Evolutionary conservation across 2,797 vertebrate species (phyloP).

Genomic region (Echiichthys vipera): DNA sequence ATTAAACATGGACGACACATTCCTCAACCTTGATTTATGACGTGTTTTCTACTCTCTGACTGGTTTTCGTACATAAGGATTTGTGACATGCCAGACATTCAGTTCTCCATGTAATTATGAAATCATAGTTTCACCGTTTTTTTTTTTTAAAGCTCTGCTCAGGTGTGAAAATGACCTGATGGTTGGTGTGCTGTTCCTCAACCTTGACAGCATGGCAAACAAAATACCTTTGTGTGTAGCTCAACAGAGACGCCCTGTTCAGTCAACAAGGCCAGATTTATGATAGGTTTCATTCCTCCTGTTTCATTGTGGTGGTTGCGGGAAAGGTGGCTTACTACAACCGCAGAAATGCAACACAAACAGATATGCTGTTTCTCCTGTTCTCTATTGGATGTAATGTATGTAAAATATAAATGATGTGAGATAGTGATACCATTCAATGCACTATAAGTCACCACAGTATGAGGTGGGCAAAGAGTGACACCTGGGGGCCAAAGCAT

Average conservation of each 20-base stretch:
- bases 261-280: slow-evolving; percentile 50
- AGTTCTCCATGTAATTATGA: slow-evolving; percentile 17
- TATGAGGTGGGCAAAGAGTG: slow-evolving; percentile 14
- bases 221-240: slow-evolving; percentile 47
- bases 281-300: slow-evolving; percentile 8
- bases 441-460: background rate
- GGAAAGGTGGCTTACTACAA: background rate
- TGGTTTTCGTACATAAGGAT: slow-evolving; percentile 35
- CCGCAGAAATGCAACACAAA: slow-evolving; percentile 1
- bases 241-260: slow-evolving; percentile 33
- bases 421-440: background rate
- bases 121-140: slow-evolving; percentile 33
- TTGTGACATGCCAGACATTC: slow-evolving; percentile 58
- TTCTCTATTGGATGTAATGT: background rate
- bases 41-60: slow-evolving; percentile 15
- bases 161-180: slow-evolving; percentile 45
- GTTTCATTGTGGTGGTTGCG: slow-evolving; percentile 10
- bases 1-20: slow-evolving; percentile 32
- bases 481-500: slow-evolving; percentile 31
- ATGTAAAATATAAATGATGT: slow-evolving; percentile 7
- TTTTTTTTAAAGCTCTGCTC: background rate
- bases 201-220: slow-evolving; percentile 4
- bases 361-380: background rate
- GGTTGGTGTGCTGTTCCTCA: slow-evolving; percentile 18
- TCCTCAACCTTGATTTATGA: background rate